Percentiles rank a stretch among this genome's conserved stretches.
phyloP scores from a whole-genome alignment of 1,140 invertebrate species.

The Euglossa dilemma region DNA sequence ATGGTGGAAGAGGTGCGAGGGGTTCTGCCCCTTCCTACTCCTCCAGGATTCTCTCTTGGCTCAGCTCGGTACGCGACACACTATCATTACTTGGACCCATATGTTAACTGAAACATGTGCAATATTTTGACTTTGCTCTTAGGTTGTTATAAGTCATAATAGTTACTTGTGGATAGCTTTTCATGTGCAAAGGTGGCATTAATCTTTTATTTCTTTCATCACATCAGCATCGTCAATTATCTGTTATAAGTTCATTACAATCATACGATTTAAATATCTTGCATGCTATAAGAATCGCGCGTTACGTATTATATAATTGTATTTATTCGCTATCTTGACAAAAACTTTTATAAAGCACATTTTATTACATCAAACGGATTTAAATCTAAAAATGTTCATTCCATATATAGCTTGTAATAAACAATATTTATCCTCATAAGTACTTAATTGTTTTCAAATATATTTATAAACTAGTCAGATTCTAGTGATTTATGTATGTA shows the following conservation, averaged over 20 bases:
- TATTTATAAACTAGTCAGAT: not conserved
- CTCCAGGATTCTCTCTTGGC: conserved; percentile 81
- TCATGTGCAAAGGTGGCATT: conserved; percentile 30
- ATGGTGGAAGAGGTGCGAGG: conserved; percentile 75
- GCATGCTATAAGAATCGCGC: conserved; percentile 36
- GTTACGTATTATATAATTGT: not conserved
- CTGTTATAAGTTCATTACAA: conserved; percentile 35
- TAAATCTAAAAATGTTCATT: not conserved
- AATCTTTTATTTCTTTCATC: conserved; percentile 44
- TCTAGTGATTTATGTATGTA: not conserved
- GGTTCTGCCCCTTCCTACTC: conserved; percentile 79
- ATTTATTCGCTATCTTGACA: not conserved
- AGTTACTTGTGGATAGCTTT: conserved; percentile 42
- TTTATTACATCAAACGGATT: not conserved
- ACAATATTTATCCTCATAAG: not conserved
- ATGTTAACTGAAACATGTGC: conserved; percentile 59
- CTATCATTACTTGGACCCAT: conserved; percentile 81
- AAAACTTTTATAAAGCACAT: not conserved
- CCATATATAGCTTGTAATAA: not conserved
- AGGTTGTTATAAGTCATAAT: conserved; percentile 43
- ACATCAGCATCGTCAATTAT: conserved; percentile 39
- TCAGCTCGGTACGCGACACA: conserved; percentile 83
- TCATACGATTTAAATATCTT: conserved; percentile 11
- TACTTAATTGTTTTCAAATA: not conserved
- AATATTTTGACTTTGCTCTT: conserved; percentile 58